Conservation (phyloP, 2,888 invertebrate species). For the Stomorhina lunata region DNA sequence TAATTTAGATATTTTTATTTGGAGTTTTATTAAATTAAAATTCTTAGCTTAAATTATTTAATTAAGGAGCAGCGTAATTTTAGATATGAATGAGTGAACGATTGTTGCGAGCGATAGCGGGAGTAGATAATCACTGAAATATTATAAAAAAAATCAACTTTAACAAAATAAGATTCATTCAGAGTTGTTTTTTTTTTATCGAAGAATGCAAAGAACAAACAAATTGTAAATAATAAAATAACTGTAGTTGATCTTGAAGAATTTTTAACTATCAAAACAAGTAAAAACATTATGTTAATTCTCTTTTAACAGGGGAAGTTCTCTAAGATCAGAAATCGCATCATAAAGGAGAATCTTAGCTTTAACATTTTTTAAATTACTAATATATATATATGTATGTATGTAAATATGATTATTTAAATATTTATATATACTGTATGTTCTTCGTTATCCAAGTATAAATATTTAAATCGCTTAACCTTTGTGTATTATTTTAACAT, state of each 20-base stretch:
- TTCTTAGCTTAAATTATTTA: constrained; percentile 4
- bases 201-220: not conserved
- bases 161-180: not conserved
- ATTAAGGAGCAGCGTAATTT: not conserved
- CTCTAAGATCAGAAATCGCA: not conserved
- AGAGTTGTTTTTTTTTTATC: not conserved
- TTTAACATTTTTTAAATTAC: no score
- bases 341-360: no score
- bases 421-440: no score
- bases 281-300: not conserved
- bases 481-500: not conserved
- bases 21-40: not conserved
- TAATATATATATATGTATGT: no score
- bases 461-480: not conserved
- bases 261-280: constrained; percentile 18
- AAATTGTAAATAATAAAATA: constrained; percentile 26
- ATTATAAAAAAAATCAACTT: not conserved
- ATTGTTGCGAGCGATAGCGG: constrained; percentile 29
- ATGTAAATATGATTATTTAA: no score
- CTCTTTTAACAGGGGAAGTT: constrained; percentile 3
- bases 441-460: not conserved
- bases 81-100: constrained; percentile 29
- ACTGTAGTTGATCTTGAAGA: constrained; percentile 42
- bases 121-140: constrained; percentile 45
- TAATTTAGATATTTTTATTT: not conserved